Conservation (phyloP, 2,888 invertebrate species). For the Macaria liturata region DNA sequence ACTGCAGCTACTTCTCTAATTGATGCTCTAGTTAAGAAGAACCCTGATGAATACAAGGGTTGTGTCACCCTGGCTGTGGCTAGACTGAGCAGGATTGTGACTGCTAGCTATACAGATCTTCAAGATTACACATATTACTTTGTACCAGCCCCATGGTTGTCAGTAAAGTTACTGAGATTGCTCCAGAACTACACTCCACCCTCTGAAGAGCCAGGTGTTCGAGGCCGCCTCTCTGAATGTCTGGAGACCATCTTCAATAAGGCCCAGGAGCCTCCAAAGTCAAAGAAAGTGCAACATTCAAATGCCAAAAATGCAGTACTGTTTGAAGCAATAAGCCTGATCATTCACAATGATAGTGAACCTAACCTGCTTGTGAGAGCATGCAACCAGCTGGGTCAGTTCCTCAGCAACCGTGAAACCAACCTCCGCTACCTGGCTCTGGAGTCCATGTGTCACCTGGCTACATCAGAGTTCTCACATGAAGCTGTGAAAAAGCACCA, state of each 20-base stretch:
- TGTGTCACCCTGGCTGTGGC: conserved; percentile 99
- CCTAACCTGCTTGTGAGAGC: conserved; percentile 98
- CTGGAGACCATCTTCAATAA: conserved; percentile 99
- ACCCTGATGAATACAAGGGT: conserved; percentile 99
- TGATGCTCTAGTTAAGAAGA: conserved; percentile 98
- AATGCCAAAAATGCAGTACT: conserved; percentile 99
- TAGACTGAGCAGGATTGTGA: conserved; percentile 97
- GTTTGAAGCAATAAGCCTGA: conserved; percentile 99
- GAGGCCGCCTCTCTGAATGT: conserved; percentile 98
- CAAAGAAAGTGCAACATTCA: conserved; percentile 99
- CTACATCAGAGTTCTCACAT: conserved; percentile 99
- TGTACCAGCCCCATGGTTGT: conserved; percentile 99
- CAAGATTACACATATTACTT: conserved; percentile 99
- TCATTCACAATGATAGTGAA: conserved; percentile 99
- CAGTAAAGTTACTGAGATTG: conserved; percentile 97
- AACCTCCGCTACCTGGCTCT: conserved; percentile 98
- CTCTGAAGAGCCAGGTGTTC: conserved; percentile 96
- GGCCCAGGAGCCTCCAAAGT: conserved; percentile 99
- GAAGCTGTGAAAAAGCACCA: conserved; percentile 99
- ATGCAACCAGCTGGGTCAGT: conserved; percentile 99
- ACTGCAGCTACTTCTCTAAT: conserved; percentile 99
- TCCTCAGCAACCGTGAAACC: conserved; percentile 98
- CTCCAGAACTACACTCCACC: conserved; percentile 99
- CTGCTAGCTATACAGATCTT: conserved; percentile 98
- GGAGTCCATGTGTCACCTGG: conserved; percentile 99